Percentiles rank a stretch among this genome's conserved stretches.
phyloP scores from a whole-genome alignment of 1,140 invertebrate genomes.

The Centruroides vittatus region DNA sequence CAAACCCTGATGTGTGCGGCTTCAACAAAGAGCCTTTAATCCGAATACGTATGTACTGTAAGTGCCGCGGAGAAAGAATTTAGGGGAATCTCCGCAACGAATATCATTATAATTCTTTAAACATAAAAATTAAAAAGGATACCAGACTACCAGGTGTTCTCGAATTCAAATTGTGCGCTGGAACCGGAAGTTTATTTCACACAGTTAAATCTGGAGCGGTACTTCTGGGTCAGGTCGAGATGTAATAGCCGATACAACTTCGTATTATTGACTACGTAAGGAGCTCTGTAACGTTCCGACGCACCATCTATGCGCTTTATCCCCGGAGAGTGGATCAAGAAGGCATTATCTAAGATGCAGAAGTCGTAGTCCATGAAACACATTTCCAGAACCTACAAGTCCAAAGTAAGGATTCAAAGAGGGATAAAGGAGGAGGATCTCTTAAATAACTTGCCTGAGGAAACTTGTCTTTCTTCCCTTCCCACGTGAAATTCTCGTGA shows the following conservation, averaged over 20 bases:
- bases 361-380: slow-evolving; percentile 57
- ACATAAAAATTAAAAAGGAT: too few relatives aligned
- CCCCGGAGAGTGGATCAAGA: slow-evolving; percentile 56
- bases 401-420: not conserved
- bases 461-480: slow-evolving; percentile 76
- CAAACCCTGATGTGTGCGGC: too few relatives aligned
- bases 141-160: too few relatives aligned
- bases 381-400: slow-evolving; percentile 57
- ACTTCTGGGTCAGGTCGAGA: slow-evolving; percentile 24
- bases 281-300: slow-evolving; percentile 29
- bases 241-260: slow-evolving; percentile 45
- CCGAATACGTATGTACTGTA: too few relatives aligned
- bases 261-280: slow-evolving; percentile 42
- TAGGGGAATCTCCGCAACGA: too few relatives aligned
- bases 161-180: too few relatives aligned
- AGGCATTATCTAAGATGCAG: slow-evolving; percentile 56
- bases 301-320: slow-evolving; percentile 37
- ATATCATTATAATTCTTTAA: too few relatives aligned
- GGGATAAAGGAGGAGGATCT: not conserved
- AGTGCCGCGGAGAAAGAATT: too few relatives aligned
- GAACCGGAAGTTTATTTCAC: too few relatives aligned
- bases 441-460: slow-evolving; percentile 46
- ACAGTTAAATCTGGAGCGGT: slow-evolving; percentile 5
- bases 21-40: too few relatives aligned
- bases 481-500: slow-evolving; percentile 61